These are phyloP conservation scores for Pseudocheirus occidentalis DNA, from an alignment of 2,797 vertebrate genomes.

Conservation along the genomic window DNA sequence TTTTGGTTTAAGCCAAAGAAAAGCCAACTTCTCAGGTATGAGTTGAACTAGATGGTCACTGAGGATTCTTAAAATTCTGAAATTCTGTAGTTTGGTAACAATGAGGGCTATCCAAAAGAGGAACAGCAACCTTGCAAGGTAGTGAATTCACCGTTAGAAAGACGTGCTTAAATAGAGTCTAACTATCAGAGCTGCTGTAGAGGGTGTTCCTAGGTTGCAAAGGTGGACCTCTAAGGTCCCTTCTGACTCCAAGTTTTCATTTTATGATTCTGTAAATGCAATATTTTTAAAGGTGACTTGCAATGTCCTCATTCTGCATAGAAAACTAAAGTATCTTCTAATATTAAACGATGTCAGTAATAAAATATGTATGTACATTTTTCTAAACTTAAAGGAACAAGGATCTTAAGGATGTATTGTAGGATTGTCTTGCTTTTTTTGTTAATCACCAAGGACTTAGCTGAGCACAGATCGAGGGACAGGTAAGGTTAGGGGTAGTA, in stretches of 20 bases:
- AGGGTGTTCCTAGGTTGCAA: neutral
- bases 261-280: neutral
- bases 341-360: neutral
- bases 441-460: neutral
- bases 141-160: neutral
- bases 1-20: neutral
- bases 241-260: neutral
- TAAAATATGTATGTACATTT: neutral
- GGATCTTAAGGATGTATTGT: neutral
- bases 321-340: neutral
- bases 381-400: neutral
- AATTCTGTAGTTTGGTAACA: neutral
- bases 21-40: neutral
- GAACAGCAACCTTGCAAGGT: neutral
- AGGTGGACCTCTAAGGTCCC: neutral
- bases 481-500: neutral
- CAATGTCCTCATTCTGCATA: neutral
- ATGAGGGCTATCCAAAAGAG: neutral
- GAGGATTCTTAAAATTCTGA: neutral
- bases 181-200: neutral
- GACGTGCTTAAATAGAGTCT: neutral
- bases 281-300: neutral
- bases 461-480: neutral
- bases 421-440: slow-evolving; percentile 3
- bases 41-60: neutral